Conservation (phyloP, 2,888 invertebrate genomes). For the Acanthoscelides obtectus region DNA sequence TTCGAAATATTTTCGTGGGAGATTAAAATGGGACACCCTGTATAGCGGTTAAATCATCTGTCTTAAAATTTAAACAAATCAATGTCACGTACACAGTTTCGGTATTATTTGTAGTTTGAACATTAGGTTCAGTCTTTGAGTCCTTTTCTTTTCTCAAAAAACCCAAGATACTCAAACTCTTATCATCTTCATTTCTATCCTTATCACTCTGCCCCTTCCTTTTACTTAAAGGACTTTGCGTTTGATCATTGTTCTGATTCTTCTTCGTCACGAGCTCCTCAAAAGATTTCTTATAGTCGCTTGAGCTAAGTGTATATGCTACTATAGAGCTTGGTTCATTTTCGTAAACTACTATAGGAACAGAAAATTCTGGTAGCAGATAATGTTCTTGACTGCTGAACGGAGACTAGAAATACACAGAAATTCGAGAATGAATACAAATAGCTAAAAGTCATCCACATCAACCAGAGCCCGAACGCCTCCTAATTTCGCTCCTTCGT, state of each 20-base stretch:
- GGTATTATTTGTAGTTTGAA: conserved; percentile 5
- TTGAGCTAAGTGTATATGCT: conserved; percentile 72
- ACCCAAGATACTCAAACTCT: conserved; percentile 40
- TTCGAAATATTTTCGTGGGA: too few relatives aligned
- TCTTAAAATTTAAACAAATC: too few relatives aligned
- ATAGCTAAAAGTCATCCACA: too few relatives aligned
- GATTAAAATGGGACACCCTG: too few relatives aligned
- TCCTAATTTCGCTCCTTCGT: too few relatives aligned
- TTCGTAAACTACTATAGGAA: conserved; percentile 74
- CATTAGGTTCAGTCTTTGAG: conserved; percentile 24
- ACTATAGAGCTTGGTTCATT: conserved; percentile 81
- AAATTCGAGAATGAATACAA: too few relatives aligned
- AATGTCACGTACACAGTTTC: conserved; percentile 5
- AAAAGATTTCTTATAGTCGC: conserved; percentile 64
- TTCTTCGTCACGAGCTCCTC: conserved; percentile 45
- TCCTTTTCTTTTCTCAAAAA: conserved; percentile 41
- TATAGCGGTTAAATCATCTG: too few relatives aligned
- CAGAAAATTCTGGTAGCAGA: conserved; percentile 55
- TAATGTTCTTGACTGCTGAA: conserved; percentile 67
- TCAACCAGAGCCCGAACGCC: too few relatives aligned
- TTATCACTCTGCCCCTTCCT: conserved; percentile 47
- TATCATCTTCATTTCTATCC: conserved; percentile 42
- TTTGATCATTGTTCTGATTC: conserved; percentile 33
- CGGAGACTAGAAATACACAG: conserved; percentile 51
- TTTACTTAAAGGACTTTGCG: conserved; percentile 50